Percentiles rank a stretch among this genome's conserved stretches.
Evolutionary conservation across 1,140 invertebrate species (phyloP).

Genomic region (Samia ricini): DNA sequence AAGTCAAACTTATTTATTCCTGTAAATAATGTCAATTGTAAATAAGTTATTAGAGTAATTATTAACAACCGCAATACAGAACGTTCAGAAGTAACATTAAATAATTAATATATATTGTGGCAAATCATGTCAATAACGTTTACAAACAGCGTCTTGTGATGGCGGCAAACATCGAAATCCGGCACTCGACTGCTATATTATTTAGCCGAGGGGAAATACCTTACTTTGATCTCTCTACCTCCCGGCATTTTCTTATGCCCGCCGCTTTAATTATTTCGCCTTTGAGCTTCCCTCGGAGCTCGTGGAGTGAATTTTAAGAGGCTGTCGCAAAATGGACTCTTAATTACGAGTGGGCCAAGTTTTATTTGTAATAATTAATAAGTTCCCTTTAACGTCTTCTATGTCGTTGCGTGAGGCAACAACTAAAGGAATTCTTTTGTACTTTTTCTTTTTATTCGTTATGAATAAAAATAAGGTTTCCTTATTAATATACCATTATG

Average conservation of each 20-base stretch:
- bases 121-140: conserved; percentile 24
- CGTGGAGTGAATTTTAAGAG: conserved; percentile 73
- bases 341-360: conserved; percentile 59
- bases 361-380: conserved; percentile 71
- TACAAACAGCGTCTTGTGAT: conserved; percentile 29
- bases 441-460: neutral
- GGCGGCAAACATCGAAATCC: conserved; percentile 59
- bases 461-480: neutral
- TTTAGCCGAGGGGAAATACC: conserved; percentile 59
- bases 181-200: conserved; percentile 47
- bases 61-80: neutral
- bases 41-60: neutral
- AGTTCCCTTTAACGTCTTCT: conserved; percentile 37
- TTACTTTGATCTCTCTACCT: conserved; percentile 59
- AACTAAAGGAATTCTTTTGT: conserved; percentile 1
- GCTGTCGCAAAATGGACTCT: conserved; percentile 68
- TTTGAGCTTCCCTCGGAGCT: conserved; percentile 48
- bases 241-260: conserved; percentile 62
- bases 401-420: conserved; percentile 18
- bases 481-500: neutral
- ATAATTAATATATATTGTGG: conserved; percentile 24
- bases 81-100: conserved; percentile 10
- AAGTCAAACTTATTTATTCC: neutral
- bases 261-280: conserved; percentile 72
- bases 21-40: neutral